Evolutionary conservation across 2,888 invertebrate species (phyloP), one percentile per base, ranked within the genome.

Genomic region (Hylaea fasciaria): DNA sequence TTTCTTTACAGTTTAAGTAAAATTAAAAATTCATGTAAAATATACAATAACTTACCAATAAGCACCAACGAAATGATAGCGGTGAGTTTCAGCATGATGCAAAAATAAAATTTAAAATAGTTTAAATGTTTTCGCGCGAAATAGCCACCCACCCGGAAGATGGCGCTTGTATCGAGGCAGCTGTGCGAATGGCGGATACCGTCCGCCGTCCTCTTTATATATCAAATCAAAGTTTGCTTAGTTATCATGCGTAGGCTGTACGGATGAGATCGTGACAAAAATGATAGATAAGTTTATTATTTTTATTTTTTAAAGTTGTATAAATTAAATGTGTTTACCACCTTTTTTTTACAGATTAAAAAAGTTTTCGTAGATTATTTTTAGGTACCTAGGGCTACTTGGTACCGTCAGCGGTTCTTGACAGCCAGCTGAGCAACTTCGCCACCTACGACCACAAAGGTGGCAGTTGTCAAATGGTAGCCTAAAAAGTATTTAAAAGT

Each of bases 51-150:
- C 89, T 90, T 74, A 91, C 91, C 90, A 47, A 91, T 85, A 32
- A 90, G 79, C 81, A 90, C 74, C n/a, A 91, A 67, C 2, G 89
- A 88, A 13, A 89, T 75, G 0, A 90, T 72, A 1, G 85, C 85
- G 0, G 85, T 80, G 10, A 91, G 69, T 65, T 91, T 91, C 52
- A 89, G 80, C 91, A 91, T 91, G 68, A 63, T 74, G 9, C 32
- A 64, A 68, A 65, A 50, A 69, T 57, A 62, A 61, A 66, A 69
- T 69, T 58, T 64, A 59, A 71, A 71, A 57, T 62, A 52, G 53
- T 54, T 11, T 58, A 63, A 47, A 60, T 54, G 44, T 22, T 64
- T 64, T 58, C 57, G 53, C 68, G 62, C 65, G 64, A 60, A 63
- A 46, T n/a, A 47, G 39, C 41, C 37, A 28, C 47, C 43, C 9